phyloP scores from a whole-genome alignment of 2,888 invertebrate genomes.

The Pachycephus smyrnensis region DNA sequence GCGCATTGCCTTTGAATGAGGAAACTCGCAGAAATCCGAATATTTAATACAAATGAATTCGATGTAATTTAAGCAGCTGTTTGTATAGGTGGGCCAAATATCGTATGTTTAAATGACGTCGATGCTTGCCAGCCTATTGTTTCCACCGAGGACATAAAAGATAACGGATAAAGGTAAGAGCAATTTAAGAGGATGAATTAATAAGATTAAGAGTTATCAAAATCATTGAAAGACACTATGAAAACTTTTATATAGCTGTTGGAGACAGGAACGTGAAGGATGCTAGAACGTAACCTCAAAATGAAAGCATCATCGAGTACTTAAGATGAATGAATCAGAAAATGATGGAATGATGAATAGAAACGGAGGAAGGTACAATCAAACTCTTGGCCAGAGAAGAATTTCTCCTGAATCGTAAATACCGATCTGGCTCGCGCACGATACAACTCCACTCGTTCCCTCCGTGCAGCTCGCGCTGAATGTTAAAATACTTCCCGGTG shows the following conservation, averaged over 20 bases:
- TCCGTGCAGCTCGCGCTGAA: conserved; percentile 41
- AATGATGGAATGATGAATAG: conserved; percentile 25
- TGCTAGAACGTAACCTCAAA: background rate
- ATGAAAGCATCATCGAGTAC: background rate
- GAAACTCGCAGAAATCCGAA: conserved; percentile 12
- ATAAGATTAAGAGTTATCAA: background rate
- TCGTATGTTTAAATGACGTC: background rate
- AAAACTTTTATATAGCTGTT: too few relatives aligned
- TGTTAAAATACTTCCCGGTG: conserved; percentile 57
- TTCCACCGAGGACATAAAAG: background rate
- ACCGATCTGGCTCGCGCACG: conserved; percentile 43
- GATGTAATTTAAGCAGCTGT: background rate
- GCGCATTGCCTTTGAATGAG: conserved; percentile 24
- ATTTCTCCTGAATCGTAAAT: conserved; percentile 61
- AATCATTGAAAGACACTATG: background rate
- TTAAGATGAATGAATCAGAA: background rate
- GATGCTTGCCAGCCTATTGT: background rate
- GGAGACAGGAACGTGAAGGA: too few relatives aligned
- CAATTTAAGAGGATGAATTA: background rate
- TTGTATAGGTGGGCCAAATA: background rate
- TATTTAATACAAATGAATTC: conserved; percentile 3
- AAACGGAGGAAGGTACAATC: conserved; percentile 49
- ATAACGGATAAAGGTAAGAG: background rate
- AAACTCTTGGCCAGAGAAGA: conserved; percentile 39
- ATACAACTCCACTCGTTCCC: conserved; percentile 22